Evolutionary conservation across 2,113 vertebrate species (phyloP), one percentile per base, ranked within the genome.

Genomic region (Numenius arquata): DNA sequence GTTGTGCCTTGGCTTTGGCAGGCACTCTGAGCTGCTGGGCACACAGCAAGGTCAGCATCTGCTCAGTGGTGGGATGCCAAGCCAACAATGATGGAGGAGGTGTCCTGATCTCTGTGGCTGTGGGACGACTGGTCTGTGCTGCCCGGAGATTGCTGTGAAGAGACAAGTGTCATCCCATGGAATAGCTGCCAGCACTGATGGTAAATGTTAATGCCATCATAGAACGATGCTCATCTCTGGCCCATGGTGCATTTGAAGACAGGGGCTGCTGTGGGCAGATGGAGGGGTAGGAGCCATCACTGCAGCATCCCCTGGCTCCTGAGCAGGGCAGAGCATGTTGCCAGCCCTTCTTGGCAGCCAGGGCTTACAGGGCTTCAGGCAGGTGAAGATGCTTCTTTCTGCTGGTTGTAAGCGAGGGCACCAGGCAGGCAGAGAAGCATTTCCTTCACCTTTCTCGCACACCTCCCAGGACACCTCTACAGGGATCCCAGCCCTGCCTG

Each of bases 381-480:
- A 38, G 43, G 34, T 63, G 30, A 77, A 77, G 25, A 56, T 22
- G 29, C 5, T 41, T 89, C 50, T 43, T 94, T 45, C 62, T 70
- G 12, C 40, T 73, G 26, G 12, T 91, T 87, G 32, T 18, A 87
- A 29, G 20, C 29, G 27, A 80, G 7, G 7, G 41, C 13, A 6
- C 12, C 68, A 23, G 5, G 40, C 1, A 8, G n/a, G 38, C 43
- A 58, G 29, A 48, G 53, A 70, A 4, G 13, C 9, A 8, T 70
- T 89, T 87, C 9, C 18, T 53, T 71, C 0, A 3, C 21, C 65
- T 48, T 77, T 27, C 41, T 71, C 0, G 0, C 10, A 5, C 45
- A 77, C 27, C 30, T 61, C 15, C 22, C 32, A 53, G 47, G 83
- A 8, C n/a, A 83, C 2, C 6, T 77, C 15, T 63, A 10, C 13